Evolutionary conservation across 2,888 invertebrate species (phyloP), one percentile per base, ranked within the genome.

Genomic region (Epinotia demarniana): DNA sequence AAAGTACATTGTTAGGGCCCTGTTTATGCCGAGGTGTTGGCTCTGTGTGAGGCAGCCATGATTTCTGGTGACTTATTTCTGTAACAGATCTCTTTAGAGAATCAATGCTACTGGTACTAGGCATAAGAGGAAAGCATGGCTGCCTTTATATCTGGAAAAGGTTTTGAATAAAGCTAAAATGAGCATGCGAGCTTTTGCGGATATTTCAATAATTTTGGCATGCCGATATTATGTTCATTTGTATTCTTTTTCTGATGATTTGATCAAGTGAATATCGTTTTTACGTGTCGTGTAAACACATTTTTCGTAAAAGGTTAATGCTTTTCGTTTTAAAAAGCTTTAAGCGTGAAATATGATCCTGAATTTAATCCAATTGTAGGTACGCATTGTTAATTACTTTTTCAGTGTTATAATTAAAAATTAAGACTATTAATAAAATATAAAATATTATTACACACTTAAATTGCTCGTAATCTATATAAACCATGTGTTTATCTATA

Each of bases 1-100:
- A 91, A 87, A 83, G 87, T 82, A 82, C 86, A 90, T 89, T 87
- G 90, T 89, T 89, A 90, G 82, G 78, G 78, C 55, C 77, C 84
- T 86, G 87, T 86, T 86, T 88, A 88, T 86, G 82, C 79, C 77
- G 77, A 81, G 81, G 83, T 86, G 87, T 87, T 85, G 83, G 82
- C 83, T 77, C 78, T 76, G 68, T 75, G 76, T 72, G 72, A 72
- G 77, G 77, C 77, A 81, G 83, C 82, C 86, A 85, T 86, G 87
- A 86, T 83, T 84, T 83, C 83, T 83, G 82, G 84, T 82, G 82
- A 86, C 81, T 85, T 87, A 85, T 79, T 78, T 75, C 62, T 58
- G 74, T 70, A 77, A 75, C 74, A 63, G 69, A 76, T 75, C 74
- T 49, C 61, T 77, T 78, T 77, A 74, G 74, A 69, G 67, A 69